A percentile compares a stretch with the other conserved stretches of the same genome.
These are phyloP conservation scores for Tenualosa thibaudeaui DNA, from an alignment of 2,797 vertebrate genomes.

Conservation along the genomic window DNA sequence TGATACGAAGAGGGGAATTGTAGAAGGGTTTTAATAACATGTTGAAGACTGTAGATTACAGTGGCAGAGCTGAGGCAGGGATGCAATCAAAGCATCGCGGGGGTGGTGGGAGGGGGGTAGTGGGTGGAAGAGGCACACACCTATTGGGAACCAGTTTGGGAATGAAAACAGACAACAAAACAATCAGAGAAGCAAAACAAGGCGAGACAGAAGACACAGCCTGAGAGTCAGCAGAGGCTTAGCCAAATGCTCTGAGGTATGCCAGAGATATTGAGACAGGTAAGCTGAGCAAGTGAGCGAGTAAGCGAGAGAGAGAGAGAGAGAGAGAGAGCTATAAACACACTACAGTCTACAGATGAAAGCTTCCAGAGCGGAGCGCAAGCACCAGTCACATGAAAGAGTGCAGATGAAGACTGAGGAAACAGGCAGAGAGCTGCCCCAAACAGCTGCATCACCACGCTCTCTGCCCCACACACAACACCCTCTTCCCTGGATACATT, in stretches of 20 bases:
- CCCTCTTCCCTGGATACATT: neutral
- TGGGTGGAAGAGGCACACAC: neutral
- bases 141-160: neutral
- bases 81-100: neutral
- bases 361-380: neutral
- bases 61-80: neutral
- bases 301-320: no score
- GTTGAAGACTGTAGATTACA: constrained; percentile 10
- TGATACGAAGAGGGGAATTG: neutral
- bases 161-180: neutral
- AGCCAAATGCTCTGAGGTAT: neutral
- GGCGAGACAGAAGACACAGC: neutral
- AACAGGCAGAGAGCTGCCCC: neutral
- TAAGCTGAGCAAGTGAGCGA: no score
- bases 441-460: neutral
- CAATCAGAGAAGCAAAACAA: neutral
- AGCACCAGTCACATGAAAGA: neutral
- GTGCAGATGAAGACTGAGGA: neutral
- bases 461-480: neutral
- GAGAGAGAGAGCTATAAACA: no score
- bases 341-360: neutral
- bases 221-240: neutral
- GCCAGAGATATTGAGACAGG: no score
- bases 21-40: neutral
- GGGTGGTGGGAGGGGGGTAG: neutral